Evolutionary conservation across 1,140 invertebrate species (phyloP), one percentile per base, ranked within the genome.

Genomic region (Aphidius ervi): DNA sequence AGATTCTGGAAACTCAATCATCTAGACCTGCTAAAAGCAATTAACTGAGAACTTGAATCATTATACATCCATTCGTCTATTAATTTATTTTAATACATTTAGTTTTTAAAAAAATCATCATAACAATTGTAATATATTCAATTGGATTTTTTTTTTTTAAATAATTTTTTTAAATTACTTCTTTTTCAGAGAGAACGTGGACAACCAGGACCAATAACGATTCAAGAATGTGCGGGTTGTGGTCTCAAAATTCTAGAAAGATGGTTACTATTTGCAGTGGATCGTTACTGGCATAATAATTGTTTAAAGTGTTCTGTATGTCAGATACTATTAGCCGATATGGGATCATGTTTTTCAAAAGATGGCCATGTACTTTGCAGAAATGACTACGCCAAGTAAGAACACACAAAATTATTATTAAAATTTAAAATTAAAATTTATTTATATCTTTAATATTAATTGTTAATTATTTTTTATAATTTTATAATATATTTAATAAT

Each of bases 231-330:
- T 77, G 82, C 68, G 80, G 84, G 65, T 81, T 87, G 76, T 79
- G 83, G 63, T 81, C 88, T 86, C 67, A 90, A 91, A 81, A 95
- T 95, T 78, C 84, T 90, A 66, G 93, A 95, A 82, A 84, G 92
- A 75, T 95, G 88, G 82, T 83, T 95, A 62, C 83, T 95, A 59
- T 88, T 92, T 76, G 93, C 92, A 53, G 82, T 94, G 73, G 93
- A 96, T 81, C 85, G 92, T 72, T 95, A 93, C 81, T 97, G 94
- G 94, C 93, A 97, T 82, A 87, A 92, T 79, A 86, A 87, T 64
- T 96, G 94, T 81, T 85, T 96, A 68, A 97, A 96, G 80, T 97
- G 94, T 82, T 85, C 91, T 66, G 92, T 87, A 76, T 97, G 94
- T 79, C 86, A 86, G 57, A 88, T 88, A 59, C 87, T 88, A 71